phyloP scores from a whole-genome alignment of 2,797 vertebrate species.

The Etheostoma nigrum region DNA sequence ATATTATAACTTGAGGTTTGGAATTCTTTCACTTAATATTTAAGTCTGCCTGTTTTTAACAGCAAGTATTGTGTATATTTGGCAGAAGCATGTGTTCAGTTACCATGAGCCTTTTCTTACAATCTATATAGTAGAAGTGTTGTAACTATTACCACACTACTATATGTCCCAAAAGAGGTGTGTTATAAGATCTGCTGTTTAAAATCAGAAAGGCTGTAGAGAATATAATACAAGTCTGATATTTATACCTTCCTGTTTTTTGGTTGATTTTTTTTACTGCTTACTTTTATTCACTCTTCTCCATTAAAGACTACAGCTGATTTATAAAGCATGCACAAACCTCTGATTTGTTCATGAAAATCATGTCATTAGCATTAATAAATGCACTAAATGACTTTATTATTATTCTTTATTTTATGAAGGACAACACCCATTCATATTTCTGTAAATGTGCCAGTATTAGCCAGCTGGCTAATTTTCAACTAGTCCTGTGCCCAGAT shows the following conservation, averaged over 20 bases:
- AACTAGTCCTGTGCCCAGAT: too few relatives aligned
- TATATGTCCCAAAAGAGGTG: conserved; percentile 22
- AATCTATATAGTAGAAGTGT: not conserved
- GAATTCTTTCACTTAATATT: conserved; percentile 20
- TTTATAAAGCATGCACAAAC: not conserved
- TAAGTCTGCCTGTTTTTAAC: conserved; percentile 8
- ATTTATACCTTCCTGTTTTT: not conserved
- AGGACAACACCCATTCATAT: too few relatives aligned
- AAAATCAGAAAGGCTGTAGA: not conserved
- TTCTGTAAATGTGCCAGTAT: too few relatives aligned
- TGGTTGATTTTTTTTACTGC: not conserved
- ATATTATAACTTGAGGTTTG: conserved; percentile 37
- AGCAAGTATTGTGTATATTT: conserved; percentile 14
- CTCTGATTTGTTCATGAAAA: not conserved
- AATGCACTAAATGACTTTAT: not conserved
- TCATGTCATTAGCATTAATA: not conserved
- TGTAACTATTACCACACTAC: not conserved
- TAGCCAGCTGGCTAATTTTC: too few relatives aligned
- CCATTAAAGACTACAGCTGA: not conserved
- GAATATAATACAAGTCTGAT: not conserved
- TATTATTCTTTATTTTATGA: too few relatives aligned
- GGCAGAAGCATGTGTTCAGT: conserved; percentile 36
- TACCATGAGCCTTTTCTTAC: conserved; percentile 2
- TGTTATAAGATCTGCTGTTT: conserved; percentile 31
- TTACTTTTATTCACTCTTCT: not conserved